phyloP scores from a whole-genome alignment of 2,113 vertebrate genomes.

The Heloderma charlesbogerti region DNA sequence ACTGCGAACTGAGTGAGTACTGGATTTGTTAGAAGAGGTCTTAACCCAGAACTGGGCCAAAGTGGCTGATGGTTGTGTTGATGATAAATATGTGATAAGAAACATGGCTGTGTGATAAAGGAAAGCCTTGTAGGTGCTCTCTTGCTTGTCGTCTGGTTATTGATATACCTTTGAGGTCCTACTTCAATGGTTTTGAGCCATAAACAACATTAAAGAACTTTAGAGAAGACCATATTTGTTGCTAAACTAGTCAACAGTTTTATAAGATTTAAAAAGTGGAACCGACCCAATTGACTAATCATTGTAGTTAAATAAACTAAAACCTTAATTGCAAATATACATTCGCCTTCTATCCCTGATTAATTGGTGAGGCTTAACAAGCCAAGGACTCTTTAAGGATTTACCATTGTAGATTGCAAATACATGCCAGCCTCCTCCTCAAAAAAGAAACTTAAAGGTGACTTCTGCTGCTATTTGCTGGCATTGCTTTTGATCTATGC shows the following conservation, averaged over 20 bases:
- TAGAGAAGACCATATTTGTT: neutral
- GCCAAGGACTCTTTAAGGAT: neutral
- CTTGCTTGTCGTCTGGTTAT: neutral
- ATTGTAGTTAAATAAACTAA: neutral
- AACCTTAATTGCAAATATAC: neutral
- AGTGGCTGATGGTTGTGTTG: neutral
- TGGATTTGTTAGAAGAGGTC: neutral
- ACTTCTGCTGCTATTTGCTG: neutral
- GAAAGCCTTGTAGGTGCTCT: neutral
- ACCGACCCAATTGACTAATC: neutral
- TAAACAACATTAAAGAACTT: neutral
- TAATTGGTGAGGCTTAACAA: neutral
- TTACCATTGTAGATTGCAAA: neutral
- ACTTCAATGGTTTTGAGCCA: neutral
- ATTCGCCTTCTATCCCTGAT: neutral
- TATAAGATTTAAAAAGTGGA: neutral
- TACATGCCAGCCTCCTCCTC: neutral
- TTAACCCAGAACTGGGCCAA: neutral
- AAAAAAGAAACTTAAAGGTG: neutral
- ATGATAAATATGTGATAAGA: neutral
- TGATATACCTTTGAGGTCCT: neutral
- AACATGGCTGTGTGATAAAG: neutral
- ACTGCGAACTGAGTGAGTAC: neutral
- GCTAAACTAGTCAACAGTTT: neutral
- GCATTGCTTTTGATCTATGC: neutral